Base-by-base conservation (phyloP, 2,888 invertebrate genomes). In the Spilosoma lubricipeda region DNA sequence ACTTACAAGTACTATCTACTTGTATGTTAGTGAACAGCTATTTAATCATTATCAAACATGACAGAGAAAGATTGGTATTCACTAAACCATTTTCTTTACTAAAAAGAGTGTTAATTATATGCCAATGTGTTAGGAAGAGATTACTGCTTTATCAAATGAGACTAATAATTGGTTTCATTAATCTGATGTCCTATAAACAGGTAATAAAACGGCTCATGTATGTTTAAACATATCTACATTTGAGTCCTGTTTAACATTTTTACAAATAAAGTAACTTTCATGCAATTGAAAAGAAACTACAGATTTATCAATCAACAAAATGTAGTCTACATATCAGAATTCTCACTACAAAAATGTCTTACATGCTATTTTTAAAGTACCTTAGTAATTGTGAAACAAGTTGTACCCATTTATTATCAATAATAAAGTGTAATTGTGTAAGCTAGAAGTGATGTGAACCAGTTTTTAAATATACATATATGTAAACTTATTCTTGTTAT, bases 11-110 rank as follows among this genome's bases (percentile, higher is more conserved):
- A 52, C 23, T 52, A 2, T 52, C 8, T 23, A 23, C 0, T 52
- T 23, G 20, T 52, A 8, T 52, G 20, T 23, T 15, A n/a, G 23
- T 0, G 1, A 23, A 52, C 23, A 23, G 9, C 52, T 56, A 23
- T 52, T 23, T 23, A 52, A 8, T n/a, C 9, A 11, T 56, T 20
- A n/a, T 76, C 74, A 75, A 74, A 74, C 20, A 70, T 74, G 71
- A 67, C 7, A 63, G 13, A 30, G 15, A 18, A 1, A 18, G 30
- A 18, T 63, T 63, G n/a, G 63, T 52, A 23, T 1, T 9, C 52
- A 23, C 48, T 52, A 52, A 52, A 8, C 52, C 23, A n/a, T 23
- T n/a, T 11, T 23, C 3, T n/a, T 56, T n/a, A 56, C 8, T n/a
- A 0, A 27, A 59, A 27, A 59, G 56, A 59, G 59, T 15, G 59